A percentile compares a stretch with the other conserved stretches of the same genome.
These are phyloP conservation scores for Pandemis heparana DNA, from an alignment of 2,888 invertebrate species.

Conservation along the genomic window DNA sequence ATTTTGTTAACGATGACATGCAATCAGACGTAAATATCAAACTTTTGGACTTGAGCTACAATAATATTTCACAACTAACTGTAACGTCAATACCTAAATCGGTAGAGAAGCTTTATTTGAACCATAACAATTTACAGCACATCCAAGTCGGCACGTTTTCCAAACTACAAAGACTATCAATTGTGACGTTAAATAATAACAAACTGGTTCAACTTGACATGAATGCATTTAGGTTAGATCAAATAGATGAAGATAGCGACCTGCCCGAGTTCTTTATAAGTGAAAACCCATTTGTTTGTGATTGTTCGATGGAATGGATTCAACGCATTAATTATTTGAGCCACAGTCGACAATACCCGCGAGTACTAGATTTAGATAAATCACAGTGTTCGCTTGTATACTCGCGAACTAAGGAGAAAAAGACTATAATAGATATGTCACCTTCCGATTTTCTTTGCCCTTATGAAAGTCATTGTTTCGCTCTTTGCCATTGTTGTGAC, in stretches of 20 bases:
- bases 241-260: constrained; percentile 88
- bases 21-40: constrained; percentile 86
- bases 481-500: constrained; percentile 95
- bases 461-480: constrained; percentile 93
- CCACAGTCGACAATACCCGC: constrained; percentile 90
- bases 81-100: constrained; percentile 90
- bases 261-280: constrained; percentile 93
- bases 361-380: constrained; percentile 92
- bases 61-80: constrained; percentile 88
- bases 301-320: constrained; percentile 95
- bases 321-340: constrained; percentile 92
- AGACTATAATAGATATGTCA: constrained; percentile 89
- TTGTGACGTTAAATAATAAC: constrained; percentile 91
- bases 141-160: constrained; percentile 90
- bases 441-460: constrained; percentile 93
- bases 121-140: constrained; percentile 89
- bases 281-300: constrained; percentile 93
- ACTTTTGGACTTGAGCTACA: constrained; percentile 90
- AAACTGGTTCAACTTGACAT: constrained; percentile 90
- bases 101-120: constrained; percentile 89
- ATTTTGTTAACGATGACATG: constrained; percentile 86
- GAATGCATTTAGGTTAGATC: constrained; percentile 89
- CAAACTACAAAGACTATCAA: constrained; percentile 88
- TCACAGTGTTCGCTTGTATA: constrained; percentile 91
- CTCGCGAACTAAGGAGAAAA: constrained; percentile 88